Percentiles rank a stretch among this genome's conserved stretches.
phyloP scores from a whole-genome alignment of 2,888 invertebrate genomes.

The Drosophila aldrichi region DNA sequence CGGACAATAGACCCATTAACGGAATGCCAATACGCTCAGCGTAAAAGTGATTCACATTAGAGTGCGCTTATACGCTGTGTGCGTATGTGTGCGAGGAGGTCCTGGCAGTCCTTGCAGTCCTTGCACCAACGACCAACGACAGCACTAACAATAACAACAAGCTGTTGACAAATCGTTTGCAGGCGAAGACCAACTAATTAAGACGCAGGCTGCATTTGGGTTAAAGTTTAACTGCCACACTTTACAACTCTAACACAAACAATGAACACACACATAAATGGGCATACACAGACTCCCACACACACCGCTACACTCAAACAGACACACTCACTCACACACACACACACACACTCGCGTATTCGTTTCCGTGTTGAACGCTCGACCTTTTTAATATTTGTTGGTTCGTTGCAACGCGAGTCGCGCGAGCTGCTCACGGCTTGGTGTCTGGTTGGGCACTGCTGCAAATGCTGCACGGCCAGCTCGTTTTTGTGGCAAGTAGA shows the following conservation, averaged over 20 bases:
- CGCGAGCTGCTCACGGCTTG: constrained; percentile 66
- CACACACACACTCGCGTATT: constrained; percentile 62
- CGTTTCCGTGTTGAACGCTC: constrained; percentile 65
- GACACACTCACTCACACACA: constrained; percentile 30
- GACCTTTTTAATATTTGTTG: constrained; percentile 33
- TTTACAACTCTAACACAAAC: constrained; percentile 35
- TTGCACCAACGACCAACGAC: constrained; percentile 5
- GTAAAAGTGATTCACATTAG: constrained; percentile 64
- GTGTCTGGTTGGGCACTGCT: constrained; percentile 75
- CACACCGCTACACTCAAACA: constrained; percentile 16
- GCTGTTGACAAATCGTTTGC: constrained; percentile 48
- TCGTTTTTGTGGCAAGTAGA: constrained; percentile 59
- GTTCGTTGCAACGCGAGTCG: constrained; percentile 38
- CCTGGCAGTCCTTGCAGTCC: constrained; percentile 21
- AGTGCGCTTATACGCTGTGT: constrained; percentile 58
- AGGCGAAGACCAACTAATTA: constrained; percentile 56
- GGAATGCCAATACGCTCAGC: constrained; percentile 27
- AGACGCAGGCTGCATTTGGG: constrained; percentile 35
- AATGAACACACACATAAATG: constrained; percentile 7
- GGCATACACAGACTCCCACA: constrained; percentile 15
- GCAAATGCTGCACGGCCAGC: constrained; percentile 61
- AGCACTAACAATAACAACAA: constrained; percentile 9
- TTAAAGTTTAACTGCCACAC: constrained; percentile 41
- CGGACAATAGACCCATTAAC: constrained; percentile 70
- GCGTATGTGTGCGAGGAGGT: constrained; percentile 13